phyloP scores from a whole-genome alignment of 2,113 vertebrate species.

The Muntiacus reevesi region DNA sequence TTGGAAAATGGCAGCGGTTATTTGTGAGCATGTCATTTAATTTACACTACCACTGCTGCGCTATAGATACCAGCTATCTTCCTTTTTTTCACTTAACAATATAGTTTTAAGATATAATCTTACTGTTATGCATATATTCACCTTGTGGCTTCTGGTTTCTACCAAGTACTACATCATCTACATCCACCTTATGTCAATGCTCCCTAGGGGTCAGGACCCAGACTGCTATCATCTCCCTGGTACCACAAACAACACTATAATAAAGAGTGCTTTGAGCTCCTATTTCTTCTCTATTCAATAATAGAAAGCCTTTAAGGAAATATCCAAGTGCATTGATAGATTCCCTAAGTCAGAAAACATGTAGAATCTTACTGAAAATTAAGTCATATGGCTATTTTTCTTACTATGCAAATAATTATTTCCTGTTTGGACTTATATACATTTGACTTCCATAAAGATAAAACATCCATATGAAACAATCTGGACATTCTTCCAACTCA shows the following conservation, averaged over 20 bases:
- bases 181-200: not conserved
- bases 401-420: slow-evolving; percentile 17
- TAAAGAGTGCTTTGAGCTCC: not conserved
- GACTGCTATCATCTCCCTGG: not conserved
- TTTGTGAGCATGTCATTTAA: not conserved
- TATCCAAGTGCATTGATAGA: not conserved
- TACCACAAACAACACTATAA: not conserved
- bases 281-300: not conserved
- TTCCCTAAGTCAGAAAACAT: not conserved
- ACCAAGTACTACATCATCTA: not conserved
- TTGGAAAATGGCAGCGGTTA: not conserved
- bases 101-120: not conserved
- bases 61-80: not conserved
- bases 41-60: not conserved
- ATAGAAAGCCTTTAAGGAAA: slow-evolving; percentile 11
- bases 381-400: not conserved
- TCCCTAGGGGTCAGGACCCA: not conserved
- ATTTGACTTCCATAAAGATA: slow-evolving; percentile 32
- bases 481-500: slow-evolving; percentile 12
- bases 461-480: not conserved
- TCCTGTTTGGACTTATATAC: not conserved
- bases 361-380: not conserved
- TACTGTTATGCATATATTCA: not conserved
- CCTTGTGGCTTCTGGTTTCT: not conserved
- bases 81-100: not conserved